Conservation (phyloP, 2,888 invertebrate genomes). For the Minunthozetes semirufus region DNA sequence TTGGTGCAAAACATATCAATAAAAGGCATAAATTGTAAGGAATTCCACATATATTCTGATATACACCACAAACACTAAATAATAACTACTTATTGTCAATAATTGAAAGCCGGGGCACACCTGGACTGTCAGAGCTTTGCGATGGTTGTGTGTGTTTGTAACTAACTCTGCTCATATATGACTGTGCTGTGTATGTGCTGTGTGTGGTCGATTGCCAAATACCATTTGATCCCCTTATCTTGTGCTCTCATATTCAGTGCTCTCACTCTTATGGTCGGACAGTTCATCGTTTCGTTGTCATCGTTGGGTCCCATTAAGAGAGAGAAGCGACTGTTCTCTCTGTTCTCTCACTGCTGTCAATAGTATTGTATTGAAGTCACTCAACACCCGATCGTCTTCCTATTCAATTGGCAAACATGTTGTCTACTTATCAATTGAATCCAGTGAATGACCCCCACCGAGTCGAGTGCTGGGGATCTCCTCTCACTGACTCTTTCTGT, state of each 20-base stretch:
- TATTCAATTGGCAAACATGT: constrained; percentile 7
- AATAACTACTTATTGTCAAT: constrained; percentile 2
- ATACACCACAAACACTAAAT: background rate
- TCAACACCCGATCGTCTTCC: constrained; percentile 23
- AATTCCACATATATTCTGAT: constrained; percentile 4
- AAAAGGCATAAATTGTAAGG: background rate
- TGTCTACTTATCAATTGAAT: constrained; percentile 9
- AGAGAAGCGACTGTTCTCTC: background rate
- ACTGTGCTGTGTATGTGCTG: background rate
- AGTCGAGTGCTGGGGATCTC: background rate
- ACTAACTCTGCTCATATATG: background rate
- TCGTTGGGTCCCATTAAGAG: background rate
- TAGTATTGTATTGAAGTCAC: constrained; percentile 3
- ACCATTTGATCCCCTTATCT: constrained; percentile 10
- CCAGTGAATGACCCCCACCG: constrained; percentile 1
- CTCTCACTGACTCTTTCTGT: background rate
- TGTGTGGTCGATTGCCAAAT: constrained; percentile 2
- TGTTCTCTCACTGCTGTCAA: too few species aligned
- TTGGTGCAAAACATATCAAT: background rate
- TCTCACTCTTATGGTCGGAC: background rate
- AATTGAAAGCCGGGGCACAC: constrained; percentile 4
- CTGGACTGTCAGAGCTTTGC: background rate
- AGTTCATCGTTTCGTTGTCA: constrained; percentile 12
- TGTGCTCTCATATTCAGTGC: background rate
- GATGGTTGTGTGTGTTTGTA: background rate